phyloP scores from a whole-genome alignment of 2,113 vertebrate genomes.

The Ardeotis arabs region DNA sequence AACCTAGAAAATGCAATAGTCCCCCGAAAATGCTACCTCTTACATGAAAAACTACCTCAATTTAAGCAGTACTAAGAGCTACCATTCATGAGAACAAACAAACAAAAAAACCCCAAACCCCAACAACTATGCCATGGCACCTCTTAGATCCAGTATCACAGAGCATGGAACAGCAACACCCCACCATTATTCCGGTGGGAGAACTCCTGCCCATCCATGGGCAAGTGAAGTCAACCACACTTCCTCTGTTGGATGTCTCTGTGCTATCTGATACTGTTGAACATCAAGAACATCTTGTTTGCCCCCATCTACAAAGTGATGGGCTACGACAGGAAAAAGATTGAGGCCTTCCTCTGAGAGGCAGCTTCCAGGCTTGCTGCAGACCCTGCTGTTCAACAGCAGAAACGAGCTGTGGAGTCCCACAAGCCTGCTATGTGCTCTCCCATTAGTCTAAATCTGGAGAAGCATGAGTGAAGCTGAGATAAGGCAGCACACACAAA shows the following conservation, averaged over 20 bases:
- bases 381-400: neutral
- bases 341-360: neutral
- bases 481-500: neutral
- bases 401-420: neutral
- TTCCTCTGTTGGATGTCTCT: neutral
- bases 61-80: neutral
- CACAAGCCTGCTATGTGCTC: neutral
- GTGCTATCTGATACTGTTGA: neutral
- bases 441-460: neutral
- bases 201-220: neutral
- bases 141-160: neutral
- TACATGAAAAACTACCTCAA: neutral
- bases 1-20: conserved; percentile 31
- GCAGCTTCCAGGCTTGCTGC: neutral
- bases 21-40: neutral
- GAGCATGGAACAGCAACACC: neutral
- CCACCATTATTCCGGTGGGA: neutral
- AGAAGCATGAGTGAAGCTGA: neutral
- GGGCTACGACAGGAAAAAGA: neutral
- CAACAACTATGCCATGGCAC: neutral
- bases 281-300: neutral
- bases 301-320: accelerated
- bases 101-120: neutral
- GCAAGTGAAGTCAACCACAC: accelerated
- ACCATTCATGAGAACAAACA: neutral